phyloP scores from a whole-genome alignment of 2,888 invertebrate genomes.

The Caenorhabditis panamensis region DNA sequence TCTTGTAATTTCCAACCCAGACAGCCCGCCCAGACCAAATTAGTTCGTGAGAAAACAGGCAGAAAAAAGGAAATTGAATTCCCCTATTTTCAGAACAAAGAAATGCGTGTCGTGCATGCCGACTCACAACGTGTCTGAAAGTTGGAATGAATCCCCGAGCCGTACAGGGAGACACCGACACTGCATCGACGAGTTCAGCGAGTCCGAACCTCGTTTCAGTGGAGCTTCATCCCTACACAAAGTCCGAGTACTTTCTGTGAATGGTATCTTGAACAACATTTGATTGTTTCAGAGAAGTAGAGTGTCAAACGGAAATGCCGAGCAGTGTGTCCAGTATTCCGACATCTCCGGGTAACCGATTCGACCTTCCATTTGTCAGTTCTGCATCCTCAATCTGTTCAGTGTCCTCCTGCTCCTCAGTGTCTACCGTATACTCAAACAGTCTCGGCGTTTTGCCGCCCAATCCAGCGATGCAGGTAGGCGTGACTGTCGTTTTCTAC shows the following conservation, averaged over 20 bases:
- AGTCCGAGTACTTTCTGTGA: constrained; percentile 24
- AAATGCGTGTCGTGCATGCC: constrained; percentile 70
- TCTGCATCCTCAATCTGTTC: constrained; percentile 44
- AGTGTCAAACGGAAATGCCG: constrained; percentile 47
- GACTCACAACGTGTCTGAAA: constrained; percentile 62
- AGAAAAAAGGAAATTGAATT: too few species aligned
- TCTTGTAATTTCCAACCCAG: too few species aligned
- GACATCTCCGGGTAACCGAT: constrained; percentile 25
- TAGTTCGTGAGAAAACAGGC: too few species aligned
- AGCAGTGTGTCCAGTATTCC: constrained; percentile 24
- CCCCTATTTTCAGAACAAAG: constrained; percentile 65
- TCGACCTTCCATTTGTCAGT: constrained; percentile 36
- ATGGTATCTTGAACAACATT: neutral
- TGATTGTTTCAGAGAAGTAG: constrained; percentile 26
- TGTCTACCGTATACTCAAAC: constrained; percentile 48
- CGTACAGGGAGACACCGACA: constrained; percentile 65
- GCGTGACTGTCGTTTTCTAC: constrained; percentile 24
- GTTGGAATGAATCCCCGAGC: constrained; percentile 75
- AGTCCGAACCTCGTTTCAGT: constrained; percentile 39
- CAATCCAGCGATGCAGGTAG: constrained; percentile 41
- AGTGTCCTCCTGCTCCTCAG: constrained; percentile 54
- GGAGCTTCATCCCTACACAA: constrained; percentile 28
- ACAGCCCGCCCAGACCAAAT: too few species aligned
- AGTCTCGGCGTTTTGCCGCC: constrained; percentile 27
- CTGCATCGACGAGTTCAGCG: constrained; percentile 42